A percentile compares a stretch with the other conserved stretches of the same genome.
phyloP scores from a whole-genome alignment of 2,113 vertebrate genomes.

The Serinus canaria region DNA sequence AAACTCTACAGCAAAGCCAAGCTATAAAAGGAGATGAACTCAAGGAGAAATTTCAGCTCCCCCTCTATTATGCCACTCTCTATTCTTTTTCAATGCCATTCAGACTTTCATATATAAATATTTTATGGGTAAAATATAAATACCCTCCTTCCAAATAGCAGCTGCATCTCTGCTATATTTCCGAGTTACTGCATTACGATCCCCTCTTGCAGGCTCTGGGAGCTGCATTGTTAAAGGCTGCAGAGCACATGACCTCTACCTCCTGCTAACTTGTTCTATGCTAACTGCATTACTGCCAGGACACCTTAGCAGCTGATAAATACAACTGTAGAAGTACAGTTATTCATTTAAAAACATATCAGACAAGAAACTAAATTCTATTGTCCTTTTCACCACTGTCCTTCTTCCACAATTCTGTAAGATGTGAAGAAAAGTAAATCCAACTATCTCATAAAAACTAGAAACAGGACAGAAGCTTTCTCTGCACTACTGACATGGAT shows the following conservation, averaged over 20 bases:
- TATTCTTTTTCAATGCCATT: not conserved
- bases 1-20: constrained; percentile 16
- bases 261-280: not conserved
- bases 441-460: not conserved
- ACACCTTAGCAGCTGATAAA: not conserved
- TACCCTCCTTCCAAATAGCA: not conserved
- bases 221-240: not conserved
- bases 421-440: not conserved
- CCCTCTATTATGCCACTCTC: not conserved
- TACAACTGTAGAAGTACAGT: not conserved
- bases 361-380: not conserved
- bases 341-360: not conserved
- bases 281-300: not conserved
- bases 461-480: not conserved
- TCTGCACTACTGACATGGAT: not conserved
- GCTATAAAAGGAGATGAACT: not conserved
- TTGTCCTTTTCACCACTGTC: not conserved
- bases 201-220: not conserved
- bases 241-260: not conserved
- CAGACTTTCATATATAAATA: not conserved
- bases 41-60: constrained; percentile 12
- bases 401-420: not conserved
- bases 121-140: not conserved
- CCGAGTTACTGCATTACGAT: not conserved
- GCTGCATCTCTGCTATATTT: not conserved